These are phyloP conservation scores for Tridacna gigas DNA, from an alignment of 2,888 invertebrate genomes.

Conservation along the genomic window DNA sequence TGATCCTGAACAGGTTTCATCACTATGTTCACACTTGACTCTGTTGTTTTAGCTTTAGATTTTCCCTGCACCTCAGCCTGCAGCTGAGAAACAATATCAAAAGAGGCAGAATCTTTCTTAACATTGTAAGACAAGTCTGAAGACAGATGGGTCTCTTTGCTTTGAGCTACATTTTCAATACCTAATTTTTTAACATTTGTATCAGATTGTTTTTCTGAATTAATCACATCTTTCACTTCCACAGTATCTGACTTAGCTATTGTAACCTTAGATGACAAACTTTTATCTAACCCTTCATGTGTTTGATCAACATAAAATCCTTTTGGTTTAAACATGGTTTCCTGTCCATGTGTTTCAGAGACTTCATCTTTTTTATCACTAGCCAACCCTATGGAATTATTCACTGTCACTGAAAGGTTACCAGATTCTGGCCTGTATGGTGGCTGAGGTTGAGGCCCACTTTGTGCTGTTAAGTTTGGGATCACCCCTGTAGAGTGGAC, in stretches of 20 bases:
- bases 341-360: neutral
- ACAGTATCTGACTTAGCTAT: neutral
- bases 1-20: neutral
- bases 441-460: no score
- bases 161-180: neutral
- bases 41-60: neutral
- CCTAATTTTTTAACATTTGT: neutral
- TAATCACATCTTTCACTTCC: neutral
- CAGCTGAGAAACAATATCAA: constrained; percentile 47
- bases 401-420: neutral
- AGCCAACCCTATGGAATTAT: neutral
- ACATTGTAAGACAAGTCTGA: neutral
- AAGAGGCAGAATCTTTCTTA: neutral
- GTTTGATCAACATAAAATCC: constrained; percentile 61
- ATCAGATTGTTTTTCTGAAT: no score
- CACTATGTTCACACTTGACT: neutral
- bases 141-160: neutral
- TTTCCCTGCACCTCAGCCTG: constrained; percentile 53
- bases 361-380: neutral
- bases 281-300: neutral
- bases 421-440: neutral
- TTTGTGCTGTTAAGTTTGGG: no score
- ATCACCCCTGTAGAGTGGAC: neutral
- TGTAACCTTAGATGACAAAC: no score
- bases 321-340: constrained; percentile 35